Conservation (phyloP, 2,797 vertebrate genomes). For the Apogon hyalosoma region DNA sequence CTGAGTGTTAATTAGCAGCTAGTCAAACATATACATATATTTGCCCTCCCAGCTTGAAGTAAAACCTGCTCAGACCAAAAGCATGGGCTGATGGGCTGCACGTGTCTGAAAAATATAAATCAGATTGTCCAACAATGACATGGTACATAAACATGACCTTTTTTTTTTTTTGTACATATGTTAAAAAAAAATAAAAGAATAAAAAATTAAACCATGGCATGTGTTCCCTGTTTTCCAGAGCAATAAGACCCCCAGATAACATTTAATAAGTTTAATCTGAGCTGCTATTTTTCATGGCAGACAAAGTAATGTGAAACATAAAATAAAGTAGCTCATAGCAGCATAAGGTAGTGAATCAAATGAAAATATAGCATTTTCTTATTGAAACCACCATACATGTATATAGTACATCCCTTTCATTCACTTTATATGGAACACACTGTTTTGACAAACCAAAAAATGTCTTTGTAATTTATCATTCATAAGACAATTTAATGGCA, state of each 20-base stretch:
- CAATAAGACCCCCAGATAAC: background rate
- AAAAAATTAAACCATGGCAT: background rate
- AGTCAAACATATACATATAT: slow-evolving; percentile 1
- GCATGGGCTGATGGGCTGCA: background rate
- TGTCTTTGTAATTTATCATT: too few relatives aligned
- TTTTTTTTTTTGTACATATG: too few relatives aligned
- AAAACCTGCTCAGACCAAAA: slow-evolving; percentile 7
- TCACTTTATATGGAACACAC: too few relatives aligned
- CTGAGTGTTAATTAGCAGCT: slow-evolving; percentile 28
- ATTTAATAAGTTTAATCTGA: too few relatives aligned
- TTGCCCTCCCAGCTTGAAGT: slow-evolving; percentile 3
- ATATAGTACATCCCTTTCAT: too few relatives aligned
- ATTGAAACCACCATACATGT: too few relatives aligned
- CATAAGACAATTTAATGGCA: too few relatives aligned
- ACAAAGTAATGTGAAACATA: background rate
- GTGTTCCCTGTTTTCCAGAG: background rate
- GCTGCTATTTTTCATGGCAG: too few relatives aligned
- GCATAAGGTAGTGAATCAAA: slow-evolving; percentile 19
- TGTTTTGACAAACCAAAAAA: too few relatives aligned
- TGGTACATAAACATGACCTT: too few relatives aligned
- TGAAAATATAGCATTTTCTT: too few relatives aligned
- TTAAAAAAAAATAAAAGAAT: background rate
- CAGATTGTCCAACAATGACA: background rate
- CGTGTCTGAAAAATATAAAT: slow-evolving; percentile 1
- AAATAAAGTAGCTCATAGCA: slow-evolving; percentile 46